phyloP scores from a whole-genome alignment of 1,140 invertebrate genomes.

The Cataglyphis hispanica region DNA sequence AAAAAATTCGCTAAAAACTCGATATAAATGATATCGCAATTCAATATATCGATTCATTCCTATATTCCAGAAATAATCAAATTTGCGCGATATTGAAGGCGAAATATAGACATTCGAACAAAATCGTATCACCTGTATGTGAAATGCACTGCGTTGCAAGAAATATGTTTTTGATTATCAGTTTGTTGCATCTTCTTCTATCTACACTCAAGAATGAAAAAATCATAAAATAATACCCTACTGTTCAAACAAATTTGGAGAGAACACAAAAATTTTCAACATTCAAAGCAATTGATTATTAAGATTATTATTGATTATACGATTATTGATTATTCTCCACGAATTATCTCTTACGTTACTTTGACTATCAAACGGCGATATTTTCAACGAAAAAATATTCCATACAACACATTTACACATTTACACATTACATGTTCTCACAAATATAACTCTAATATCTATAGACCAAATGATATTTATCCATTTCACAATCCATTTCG shows the following conservation, averaged over 20 bases:
- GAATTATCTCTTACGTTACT: neutral
- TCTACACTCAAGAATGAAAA: too few relatives aligned
- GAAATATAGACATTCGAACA: neutral
- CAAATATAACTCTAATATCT: conserved; percentile 55
- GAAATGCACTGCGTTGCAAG: neutral
- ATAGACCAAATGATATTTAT: conserved; percentile 58
- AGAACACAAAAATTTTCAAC: neutral
- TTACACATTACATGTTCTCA: too few relatives aligned
- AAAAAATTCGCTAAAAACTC: conserved; percentile 26
- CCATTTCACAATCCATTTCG: conserved; percentile 16
- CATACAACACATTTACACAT: neutral
- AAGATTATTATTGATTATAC: too few relatives aligned
- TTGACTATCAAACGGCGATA: neutral
- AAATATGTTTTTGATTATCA: conserved; percentile 26
- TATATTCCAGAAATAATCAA: neutral
- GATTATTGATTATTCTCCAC: neutral
- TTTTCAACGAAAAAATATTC: conserved; percentile 9
- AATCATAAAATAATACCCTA: neutral
- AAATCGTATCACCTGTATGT: neutral
- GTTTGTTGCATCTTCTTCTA: neutral
- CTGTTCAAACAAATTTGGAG: neutral
- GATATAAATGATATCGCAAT: conserved; percentile 47
- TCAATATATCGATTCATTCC: conserved; percentile 9
- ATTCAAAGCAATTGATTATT: neutral
- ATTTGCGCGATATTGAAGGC: neutral